Percentiles rank a stretch among this genome's conserved stretches.
Evolutionary conservation across 2,888 invertebrate genomes (phyloP).

Genomic region (Tipula confusa): DNA sequence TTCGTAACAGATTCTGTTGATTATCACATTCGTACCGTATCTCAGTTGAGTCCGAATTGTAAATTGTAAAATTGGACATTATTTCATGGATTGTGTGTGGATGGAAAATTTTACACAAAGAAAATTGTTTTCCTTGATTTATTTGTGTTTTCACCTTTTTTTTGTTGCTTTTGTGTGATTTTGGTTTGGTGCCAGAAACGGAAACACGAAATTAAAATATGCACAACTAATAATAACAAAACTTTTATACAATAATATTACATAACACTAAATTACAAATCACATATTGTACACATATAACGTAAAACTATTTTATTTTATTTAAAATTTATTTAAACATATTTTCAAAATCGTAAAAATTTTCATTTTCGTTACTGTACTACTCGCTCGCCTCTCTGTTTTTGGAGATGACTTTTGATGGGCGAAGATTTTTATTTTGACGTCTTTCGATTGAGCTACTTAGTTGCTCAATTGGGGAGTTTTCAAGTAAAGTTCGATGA

Average conservation of each 20-base stretch:
- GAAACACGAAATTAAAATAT: background rate
- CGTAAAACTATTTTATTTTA: background rate
- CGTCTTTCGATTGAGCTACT: background rate
- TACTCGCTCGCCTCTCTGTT: background rate
- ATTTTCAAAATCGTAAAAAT: background rate
- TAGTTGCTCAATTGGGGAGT: background rate
- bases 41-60: background rate
- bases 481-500: background rate
- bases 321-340: background rate
- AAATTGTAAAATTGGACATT: constrained; percentile 31
- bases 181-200: background rate
- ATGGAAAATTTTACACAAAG: background rate
- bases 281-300: background rate
- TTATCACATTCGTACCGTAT: constrained; percentile 15
- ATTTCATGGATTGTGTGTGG: background rate
- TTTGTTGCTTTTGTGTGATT: background rate
- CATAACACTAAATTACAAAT: background rate
- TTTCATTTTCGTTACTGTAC: background rate
- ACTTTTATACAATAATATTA: background rate
- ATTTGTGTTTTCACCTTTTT: constrained; percentile 3
- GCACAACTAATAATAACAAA: background rate
- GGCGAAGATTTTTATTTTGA: background rate
- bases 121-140: background rate
- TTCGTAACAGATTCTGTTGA: background rate
- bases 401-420: background rate